Evolutionary conservation across 2,888 invertebrate species (phyloP).

Genomic region (Monochamus alternatus): DNA sequence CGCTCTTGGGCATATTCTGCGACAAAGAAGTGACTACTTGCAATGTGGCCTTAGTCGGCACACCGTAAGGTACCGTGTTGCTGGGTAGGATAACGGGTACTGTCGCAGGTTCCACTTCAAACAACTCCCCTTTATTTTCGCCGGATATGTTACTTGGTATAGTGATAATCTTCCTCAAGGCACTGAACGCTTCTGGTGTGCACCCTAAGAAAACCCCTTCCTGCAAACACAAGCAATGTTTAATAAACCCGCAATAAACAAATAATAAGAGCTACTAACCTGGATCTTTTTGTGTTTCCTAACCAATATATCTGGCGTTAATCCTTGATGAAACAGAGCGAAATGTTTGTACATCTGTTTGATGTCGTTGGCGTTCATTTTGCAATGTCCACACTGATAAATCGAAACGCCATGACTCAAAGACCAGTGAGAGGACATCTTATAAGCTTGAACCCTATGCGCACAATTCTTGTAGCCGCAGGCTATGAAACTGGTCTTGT

Average conservation of each 20-base stretch:
- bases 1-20: slow-evolving; percentile 13
- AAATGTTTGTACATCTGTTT: slow-evolving; percentile 53
- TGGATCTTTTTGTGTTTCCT: slow-evolving; percentile 39
- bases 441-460: slow-evolving; percentile 52
- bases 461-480: slow-evolving; percentile 56
- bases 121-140: not conserved
- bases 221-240: not conserved
- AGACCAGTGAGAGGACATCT: slow-evolving; percentile 72
- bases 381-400: slow-evolving; percentile 60
- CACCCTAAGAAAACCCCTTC: slow-evolving; percentile 46
- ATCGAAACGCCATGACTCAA: slow-evolving; percentile 68
- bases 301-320: slow-evolving; percentile 49
- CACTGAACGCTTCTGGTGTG: slow-evolving; percentile 52
- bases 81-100: not conserved
- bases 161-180: slow-evolving; percentile 46
- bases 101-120: not conserved
- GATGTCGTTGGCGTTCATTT: slow-evolving; percentile 46
- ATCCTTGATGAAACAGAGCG: slow-evolving; percentile 49
- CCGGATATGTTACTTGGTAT: slow-evolving; percentile 28
- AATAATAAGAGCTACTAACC: slow-evolving; percentile 33
- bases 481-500: slow-evolving; percentile 58
- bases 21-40: slow-evolving; percentile 37
- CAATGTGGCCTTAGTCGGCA: slow-evolving; percentile 23
- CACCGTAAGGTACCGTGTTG: not conserved
- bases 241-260: not conserved